A percentile compares a stretch with the other conserved stretches of the same genome.
phyloP scores from a whole-genome alignment of 1,140 invertebrate species.

The Nasonia longicornis region DNA sequence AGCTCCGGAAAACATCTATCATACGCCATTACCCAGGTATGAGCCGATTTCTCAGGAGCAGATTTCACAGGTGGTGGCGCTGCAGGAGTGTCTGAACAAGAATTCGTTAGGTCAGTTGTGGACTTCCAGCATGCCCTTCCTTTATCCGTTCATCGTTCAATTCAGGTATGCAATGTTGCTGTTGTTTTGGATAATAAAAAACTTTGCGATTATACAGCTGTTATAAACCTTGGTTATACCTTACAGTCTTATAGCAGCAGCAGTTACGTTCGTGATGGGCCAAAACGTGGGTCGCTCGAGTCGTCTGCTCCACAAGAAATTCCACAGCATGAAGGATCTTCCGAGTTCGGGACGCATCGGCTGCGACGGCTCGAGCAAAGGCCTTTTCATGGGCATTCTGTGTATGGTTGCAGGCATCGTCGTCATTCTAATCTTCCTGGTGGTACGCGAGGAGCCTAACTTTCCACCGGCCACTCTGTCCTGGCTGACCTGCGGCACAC shows the following conservation, averaged over 20 bases:
- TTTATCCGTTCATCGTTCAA: conserved; percentile 75
- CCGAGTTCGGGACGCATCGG: conserved; percentile 63
- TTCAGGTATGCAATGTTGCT: conserved; percentile 67
- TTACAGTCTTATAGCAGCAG: conserved; percentile 73
- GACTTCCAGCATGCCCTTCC: conserved; percentile 74
- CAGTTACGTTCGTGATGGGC: conserved; percentile 75
- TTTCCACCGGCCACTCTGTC: conserved; percentile 67
- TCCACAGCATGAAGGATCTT: conserved; percentile 60
- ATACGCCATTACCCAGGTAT: conserved; percentile 39
- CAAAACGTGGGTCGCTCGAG: conserved; percentile 70
- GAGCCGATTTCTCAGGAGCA: conserved; percentile 64
- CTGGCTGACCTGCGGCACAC: conserved; percentile 67
- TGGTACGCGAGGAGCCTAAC: conserved; percentile 72
- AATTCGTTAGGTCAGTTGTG: conserved; percentile 73
- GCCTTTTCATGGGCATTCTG: conserved; percentile 74
- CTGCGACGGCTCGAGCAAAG: conserved; percentile 73
- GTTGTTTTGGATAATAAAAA: not conserved
- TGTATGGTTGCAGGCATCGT: conserved; percentile 74
- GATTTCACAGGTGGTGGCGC: conserved; percentile 70
- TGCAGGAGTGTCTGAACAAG: conserved; percentile 73
- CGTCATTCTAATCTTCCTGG: conserved; percentile 75
- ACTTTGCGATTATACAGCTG: not conserved
- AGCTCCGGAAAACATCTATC: not conserved
- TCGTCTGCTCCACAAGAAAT: conserved; percentile 60
- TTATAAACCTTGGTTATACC: not conserved